Evolutionary conservation across 1,140 invertebrate species (phyloP).

Genomic region (Zaprionus ornatus): DNA sequence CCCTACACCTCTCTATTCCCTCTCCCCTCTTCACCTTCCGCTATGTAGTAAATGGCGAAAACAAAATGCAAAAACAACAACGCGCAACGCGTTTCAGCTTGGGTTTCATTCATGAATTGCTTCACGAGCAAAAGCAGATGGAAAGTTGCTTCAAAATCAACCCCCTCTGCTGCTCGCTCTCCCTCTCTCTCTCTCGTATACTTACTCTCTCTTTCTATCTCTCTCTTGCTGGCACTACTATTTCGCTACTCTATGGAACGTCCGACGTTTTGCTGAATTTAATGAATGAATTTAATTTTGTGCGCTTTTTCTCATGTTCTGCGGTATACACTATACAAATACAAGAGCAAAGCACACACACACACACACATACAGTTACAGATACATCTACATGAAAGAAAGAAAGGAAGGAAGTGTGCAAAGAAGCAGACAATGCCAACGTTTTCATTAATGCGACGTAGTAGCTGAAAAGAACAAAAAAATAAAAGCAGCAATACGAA

Average conservation of each 20-base stretch:
- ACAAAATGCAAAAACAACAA: conserved; percentile 2
- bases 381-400: conserved; percentile 20
- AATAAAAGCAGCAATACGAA: conserved; percentile 50
- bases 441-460: conserved; percentile 78
- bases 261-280: conserved; percentile 57
- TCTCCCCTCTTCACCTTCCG: background rate
- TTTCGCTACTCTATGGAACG: conserved; percentile 34
- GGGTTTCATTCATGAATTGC: conserved; percentile 45
- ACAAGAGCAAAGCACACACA: background rate
- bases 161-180: conserved; percentile 15
- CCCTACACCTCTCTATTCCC: background rate
- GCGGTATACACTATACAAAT: conserved; percentile 31
- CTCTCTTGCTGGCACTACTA: background rate
- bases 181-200: background rate
- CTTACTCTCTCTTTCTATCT: background rate
- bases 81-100: conserved; percentile 7
- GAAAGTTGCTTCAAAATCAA: conserved; percentile 28
- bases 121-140: conserved; percentile 12
- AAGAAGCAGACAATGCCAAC: conserved; percentile 79
- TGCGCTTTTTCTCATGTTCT: conserved; percentile 58
- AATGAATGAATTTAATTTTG: conserved; percentile 77
- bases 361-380: background rate
- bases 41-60: background rate
- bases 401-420: conserved; percentile 75
- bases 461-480: conserved; percentile 67